These are phyloP conservation scores for Ranitomeya variabilis DNA, from an alignment of 2,113 vertebrate species.

Conservation along the genomic window DNA sequence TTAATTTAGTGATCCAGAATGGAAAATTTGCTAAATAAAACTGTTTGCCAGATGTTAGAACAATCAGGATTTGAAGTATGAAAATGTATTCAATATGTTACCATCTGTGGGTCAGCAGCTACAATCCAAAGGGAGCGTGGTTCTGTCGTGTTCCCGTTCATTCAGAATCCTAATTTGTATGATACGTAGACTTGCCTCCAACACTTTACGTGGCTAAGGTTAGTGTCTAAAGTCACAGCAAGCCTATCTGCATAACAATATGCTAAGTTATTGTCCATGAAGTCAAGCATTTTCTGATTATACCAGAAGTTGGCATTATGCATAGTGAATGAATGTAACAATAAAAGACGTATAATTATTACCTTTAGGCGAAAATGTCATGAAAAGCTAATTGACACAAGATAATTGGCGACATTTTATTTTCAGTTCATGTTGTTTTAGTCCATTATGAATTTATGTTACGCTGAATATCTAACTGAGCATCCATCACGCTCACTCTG, in stretches of 20 bases:
- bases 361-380: slow-evolving; percentile 24
- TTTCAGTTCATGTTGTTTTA: slow-evolving; percentile 25
- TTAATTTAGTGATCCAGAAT: slow-evolving; percentile 61
- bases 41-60: slow-evolving; percentile 59
- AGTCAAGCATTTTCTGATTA: slow-evolving; percentile 11
- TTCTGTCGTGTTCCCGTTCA: slow-evolving; percentile 63
- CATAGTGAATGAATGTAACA: slow-evolving; percentile 12
- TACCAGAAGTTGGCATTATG: background rate
- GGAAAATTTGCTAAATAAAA: slow-evolving; percentile 56
- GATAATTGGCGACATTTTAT: slow-evolving; percentile 32
- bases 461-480: background rate
- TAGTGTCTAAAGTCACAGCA: background rate
- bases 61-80: slow-evolving; percentile 59
- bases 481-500: background rate
- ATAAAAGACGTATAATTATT: slow-evolving; percentile 29
- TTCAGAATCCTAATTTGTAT: slow-evolving; percentile 64
- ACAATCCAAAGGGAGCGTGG: slow-evolving; percentile 70
- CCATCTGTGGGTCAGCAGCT: slow-evolving; percentile 66
- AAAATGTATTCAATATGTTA: slow-evolving; percentile 62
- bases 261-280: slow-evolving; percentile 10
- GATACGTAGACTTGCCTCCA: slow-evolving; percentile 22
- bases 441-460: slow-evolving; percentile 4
- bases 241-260: background rate
- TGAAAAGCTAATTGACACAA: background rate
- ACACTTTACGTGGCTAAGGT: background rate